Conservation (phyloP, 2,888 invertebrate genomes). For the Epinotia brunnichana region DNA sequence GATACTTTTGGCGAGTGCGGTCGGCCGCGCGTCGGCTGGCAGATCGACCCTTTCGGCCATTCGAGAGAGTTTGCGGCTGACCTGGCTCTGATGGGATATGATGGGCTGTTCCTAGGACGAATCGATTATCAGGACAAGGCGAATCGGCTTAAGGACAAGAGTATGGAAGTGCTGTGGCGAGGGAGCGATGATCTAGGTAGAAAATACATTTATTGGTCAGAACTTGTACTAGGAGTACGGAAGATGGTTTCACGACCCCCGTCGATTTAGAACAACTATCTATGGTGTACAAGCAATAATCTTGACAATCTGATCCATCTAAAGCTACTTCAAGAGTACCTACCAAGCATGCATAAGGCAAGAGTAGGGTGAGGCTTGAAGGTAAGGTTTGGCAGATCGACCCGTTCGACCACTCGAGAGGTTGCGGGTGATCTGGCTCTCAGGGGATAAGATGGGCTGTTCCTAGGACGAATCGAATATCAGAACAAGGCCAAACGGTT, state of each 20-base stretch:
- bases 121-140: conserved; percentile 93
- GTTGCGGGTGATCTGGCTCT: no score
- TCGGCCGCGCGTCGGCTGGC: conserved; percentile 90
- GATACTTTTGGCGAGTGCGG: conserved; percentile 89
- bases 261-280: no score
- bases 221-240: not conserved
- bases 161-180: conserved; percentile 93
- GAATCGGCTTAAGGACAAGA: conserved; percentile 81
- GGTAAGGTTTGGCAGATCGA: no score
- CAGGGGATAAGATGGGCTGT: no score
- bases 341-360: not conserved
- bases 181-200: conserved; percentile 88
- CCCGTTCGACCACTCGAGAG: no score
- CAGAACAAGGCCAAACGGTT: conserved; percentile 89
- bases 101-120: conserved; percentile 93
- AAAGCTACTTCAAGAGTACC: not conserved
- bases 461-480: conserved; percentile 85
- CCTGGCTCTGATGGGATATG: conserved; percentile 91
- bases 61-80: conserved; percentile 93
- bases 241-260: not conserved
- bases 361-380: not conserved
- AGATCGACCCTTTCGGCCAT: conserved; percentile 94
- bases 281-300: no score
- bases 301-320: no score
- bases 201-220: not conserved